Percentiles rank a stretch among this genome's conserved stretches.
phyloP scores from a whole-genome alignment of 2,888 invertebrate species.

The Dolichomitus sp. region DNA sequence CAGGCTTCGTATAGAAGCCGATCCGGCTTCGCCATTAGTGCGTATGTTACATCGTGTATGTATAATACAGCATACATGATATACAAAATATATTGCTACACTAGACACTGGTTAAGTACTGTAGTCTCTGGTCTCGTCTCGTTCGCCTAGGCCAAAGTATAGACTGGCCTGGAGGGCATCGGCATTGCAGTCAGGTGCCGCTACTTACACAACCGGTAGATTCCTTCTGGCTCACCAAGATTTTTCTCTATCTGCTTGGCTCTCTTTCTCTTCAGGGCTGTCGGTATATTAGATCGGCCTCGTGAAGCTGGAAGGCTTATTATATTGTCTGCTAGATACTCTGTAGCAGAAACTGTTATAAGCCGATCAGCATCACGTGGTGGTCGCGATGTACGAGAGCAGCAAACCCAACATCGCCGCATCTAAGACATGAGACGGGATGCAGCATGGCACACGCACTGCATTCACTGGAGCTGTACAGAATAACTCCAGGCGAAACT shows the following conservation, averaged over 20 bases:
- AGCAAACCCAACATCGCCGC: slow-evolving; percentile 12
- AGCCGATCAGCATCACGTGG: slow-evolving; percentile 25
- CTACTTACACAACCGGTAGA: slow-evolving; percentile 83
- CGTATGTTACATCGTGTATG: slow-evolving; percentile 34
- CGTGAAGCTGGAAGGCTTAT: slow-evolving; percentile 28
- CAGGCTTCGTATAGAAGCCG: slow-evolving; percentile 11
- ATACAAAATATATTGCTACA: slow-evolving; percentile 18
- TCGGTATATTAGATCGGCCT: slow-evolving; percentile 33
- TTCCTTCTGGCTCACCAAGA: slow-evolving; percentile 74
- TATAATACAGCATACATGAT: slow-evolving; percentile 9
- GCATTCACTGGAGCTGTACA: slow-evolving; percentile 1
- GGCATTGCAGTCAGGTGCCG: slow-evolving; percentile 83
- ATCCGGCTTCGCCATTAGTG: slow-evolving; percentile 11
- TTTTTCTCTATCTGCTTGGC: slow-evolving; percentile 32
- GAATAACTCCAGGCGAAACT: slow-evolving; percentile 34
- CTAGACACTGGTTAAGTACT: slow-evolving; percentile 49
- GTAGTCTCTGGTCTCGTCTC: slow-evolving; percentile 60
- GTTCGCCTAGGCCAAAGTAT: slow-evolving; percentile 55
- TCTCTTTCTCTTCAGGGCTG: slow-evolving; percentile 25
- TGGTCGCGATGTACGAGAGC: slow-evolving; percentile 10
- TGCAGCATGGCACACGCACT: slow-evolving; percentile 39
- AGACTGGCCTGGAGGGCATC: slow-evolving; percentile 73
- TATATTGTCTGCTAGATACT: slow-evolving; percentile 41
- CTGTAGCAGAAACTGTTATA: slow-evolving; percentile 33
- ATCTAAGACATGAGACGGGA: slow-evolving; percentile 3